Conservation (phyloP, 2,888 invertebrate species). For the Netelia virgata region DNA sequence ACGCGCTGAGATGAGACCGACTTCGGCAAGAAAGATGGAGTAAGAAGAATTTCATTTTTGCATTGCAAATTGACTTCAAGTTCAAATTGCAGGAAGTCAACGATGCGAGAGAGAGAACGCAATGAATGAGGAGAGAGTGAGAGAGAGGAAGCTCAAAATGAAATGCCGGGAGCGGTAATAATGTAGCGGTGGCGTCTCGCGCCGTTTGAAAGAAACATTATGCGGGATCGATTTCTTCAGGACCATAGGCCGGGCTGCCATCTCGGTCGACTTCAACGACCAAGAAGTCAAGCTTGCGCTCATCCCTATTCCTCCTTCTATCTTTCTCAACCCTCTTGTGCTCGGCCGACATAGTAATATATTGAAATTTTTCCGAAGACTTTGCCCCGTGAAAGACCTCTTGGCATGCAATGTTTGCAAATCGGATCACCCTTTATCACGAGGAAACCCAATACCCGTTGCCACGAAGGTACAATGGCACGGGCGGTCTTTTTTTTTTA, state of each 20-base stretch:
- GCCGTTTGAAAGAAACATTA: constrained; percentile 69
- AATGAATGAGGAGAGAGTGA: constrained; percentile 15
- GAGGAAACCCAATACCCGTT: constrained; percentile 50
- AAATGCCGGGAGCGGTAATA: constrained; percentile 71
- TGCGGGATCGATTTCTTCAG: constrained; percentile 64
- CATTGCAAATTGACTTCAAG: constrained; percentile 72
- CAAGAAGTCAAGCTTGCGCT: constrained; percentile 51
- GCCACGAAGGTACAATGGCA: constrained; percentile 18
- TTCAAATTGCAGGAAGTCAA: constrained; percentile 70
- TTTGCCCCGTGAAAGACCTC: constrained; percentile 53
- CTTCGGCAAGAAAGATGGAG: constrained; percentile 6
- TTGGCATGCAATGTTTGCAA: constrained; percentile 68
- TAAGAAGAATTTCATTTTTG: constrained; percentile 67
- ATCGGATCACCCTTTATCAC: constrained; percentile 68
- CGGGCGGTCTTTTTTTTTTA: neutral
- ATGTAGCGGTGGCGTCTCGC: constrained; percentile 57
- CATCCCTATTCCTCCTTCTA: neutral
- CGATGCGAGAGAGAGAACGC: constrained; percentile 52
- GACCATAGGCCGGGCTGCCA: constrained; percentile 40
- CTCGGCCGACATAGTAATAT: constrained; percentile 56
- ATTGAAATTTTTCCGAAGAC: constrained; percentile 66
- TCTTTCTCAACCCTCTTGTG: constrained; percentile 13
- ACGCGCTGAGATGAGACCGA: neutral
- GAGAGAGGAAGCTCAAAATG: constrained; percentile 61
- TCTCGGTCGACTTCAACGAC: constrained; percentile 49